Percentiles rank a stretch among this genome's conserved stretches.
phyloP scores from a whole-genome alignment of 2,888 invertebrate genomes.

The Drosophila stalkeri region DNA sequence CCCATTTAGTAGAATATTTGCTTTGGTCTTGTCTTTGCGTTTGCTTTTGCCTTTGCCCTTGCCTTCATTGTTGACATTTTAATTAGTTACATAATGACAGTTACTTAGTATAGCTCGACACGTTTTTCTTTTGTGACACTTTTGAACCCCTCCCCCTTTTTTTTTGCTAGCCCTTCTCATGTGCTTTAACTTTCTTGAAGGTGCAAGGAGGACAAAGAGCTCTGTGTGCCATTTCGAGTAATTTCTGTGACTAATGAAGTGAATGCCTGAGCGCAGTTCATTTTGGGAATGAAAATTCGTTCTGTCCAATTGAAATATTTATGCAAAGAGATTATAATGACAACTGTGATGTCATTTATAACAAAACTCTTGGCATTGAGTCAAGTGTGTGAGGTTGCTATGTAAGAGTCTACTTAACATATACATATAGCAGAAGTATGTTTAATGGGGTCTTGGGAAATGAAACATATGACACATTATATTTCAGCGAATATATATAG shows the following conservation, averaged over 20 bases:
- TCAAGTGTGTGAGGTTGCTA: not conserved
- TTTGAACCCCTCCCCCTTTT: not conserved
- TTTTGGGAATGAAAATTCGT: not conserved
- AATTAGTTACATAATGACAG: constrained; percentile 68
- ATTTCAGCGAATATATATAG: not conserved
- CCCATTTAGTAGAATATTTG: constrained; percentile 34
- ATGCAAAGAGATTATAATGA: not conserved
- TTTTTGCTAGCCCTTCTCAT: not conserved
- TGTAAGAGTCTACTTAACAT: too few species aligned
- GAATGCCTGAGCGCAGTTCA: constrained; percentile 1
- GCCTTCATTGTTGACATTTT: constrained; percentile 63
- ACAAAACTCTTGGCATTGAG: too few species aligned
- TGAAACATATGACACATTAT: not conserved
- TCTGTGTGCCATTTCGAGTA: constrained; percentile 12
- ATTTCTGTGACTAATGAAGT: constrained; percentile 26
- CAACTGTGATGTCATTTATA: not conserved
- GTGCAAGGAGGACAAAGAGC: not conserved
- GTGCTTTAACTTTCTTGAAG: constrained; percentile 7
- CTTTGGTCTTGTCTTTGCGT: constrained; percentile 23
- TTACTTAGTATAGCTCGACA: constrained; percentile 56
- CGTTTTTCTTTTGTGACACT: constrained; percentile 35
- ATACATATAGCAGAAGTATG: too few species aligned
- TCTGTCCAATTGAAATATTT: not conserved
- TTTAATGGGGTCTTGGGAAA: not conserved
- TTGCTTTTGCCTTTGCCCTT: constrained; percentile 6